Base-by-base conservation (phyloP, 2,797 vertebrate genomes). In the Hydrophis major region DNA sequence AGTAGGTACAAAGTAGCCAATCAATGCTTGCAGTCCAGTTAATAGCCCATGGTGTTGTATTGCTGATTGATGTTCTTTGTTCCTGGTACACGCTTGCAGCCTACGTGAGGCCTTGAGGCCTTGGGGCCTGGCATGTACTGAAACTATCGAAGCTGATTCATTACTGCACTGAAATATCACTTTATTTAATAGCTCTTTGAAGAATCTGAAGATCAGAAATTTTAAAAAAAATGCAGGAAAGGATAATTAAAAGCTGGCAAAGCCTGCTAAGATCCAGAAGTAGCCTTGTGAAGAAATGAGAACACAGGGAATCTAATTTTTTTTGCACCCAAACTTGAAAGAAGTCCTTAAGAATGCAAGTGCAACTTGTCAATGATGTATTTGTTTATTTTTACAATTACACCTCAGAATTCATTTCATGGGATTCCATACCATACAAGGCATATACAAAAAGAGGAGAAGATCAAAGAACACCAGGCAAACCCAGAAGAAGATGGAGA, bases 161-260 rank as follows among this genome's bases (percentile, higher is more conserved):
- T 32, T 32, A 32, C 32, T 32, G 32, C 32, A 37, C 47, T 47
- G 47, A 47, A 47, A 47, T 6, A 47, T 47, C 47, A 47, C 47
- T 47, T 61, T 47, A 86, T 32, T n/a, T 50, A 89, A 59, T n/a
- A 28, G 53, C 0, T 90, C 90, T 91, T 94, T 92, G 88, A n/a
- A 89, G 86, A 93, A 55, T 27, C 32, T 13, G 28, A 47, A 87
- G 86, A 92, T 93, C 94, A 89, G 93, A 90, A 90, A 6, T 53
- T 53, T 53, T 4, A 4, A 42, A 87, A 37, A 63, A 37, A 60
- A 63, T 22, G 4, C 13, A 14, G 1, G 53, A 25, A 32, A 42
- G 4, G 32, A 4, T 89, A 60, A 2, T n/a, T 69, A 55, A 92
- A 28, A 86, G 2, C 28, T 59, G 59, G 88, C 22, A 59, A 27